Evolutionary conservation across 2,888 invertebrate genomes (phyloP).

Genomic region (Nemurella pictetii): DNA sequence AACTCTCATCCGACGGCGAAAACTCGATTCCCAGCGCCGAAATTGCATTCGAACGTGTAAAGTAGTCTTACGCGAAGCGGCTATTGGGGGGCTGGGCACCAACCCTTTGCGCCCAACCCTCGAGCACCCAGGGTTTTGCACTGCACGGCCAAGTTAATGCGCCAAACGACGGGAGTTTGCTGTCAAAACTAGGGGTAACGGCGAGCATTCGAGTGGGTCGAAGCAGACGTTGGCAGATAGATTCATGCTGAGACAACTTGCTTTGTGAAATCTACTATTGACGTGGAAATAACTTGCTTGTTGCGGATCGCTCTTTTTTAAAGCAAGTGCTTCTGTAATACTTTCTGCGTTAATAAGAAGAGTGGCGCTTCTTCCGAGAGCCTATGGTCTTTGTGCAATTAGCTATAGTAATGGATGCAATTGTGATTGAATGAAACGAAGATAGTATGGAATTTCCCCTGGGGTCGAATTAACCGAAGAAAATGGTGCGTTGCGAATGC

Average conservation of each 20-base stretch:
- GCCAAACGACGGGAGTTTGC: not conserved
- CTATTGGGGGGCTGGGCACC: not conserved
- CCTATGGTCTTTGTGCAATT: too few relatives aligned
- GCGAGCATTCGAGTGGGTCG: not conserved
- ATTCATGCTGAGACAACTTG: not conserved
- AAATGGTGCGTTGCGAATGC: not conserved
- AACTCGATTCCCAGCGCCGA: constrained; percentile 25
- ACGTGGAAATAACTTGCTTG: too few relatives aligned
- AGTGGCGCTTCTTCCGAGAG: too few relatives aligned
- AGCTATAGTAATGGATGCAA: too few relatives aligned
- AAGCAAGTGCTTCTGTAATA: too few relatives aligned
- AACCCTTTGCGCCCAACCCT: not conserved
- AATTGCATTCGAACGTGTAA: constrained; percentile 29
- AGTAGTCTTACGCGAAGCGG: not conserved
- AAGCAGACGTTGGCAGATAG: not conserved
- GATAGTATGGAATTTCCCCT: not conserved
- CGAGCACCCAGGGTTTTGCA: not conserved
- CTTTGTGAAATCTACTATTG: too few relatives aligned
- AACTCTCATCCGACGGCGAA: constrained; percentile 5
- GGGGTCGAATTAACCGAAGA: not conserved
- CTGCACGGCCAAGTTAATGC: not conserved
- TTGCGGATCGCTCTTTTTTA: too few relatives aligned
- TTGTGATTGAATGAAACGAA: not conserved
- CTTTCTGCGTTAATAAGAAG: too few relatives aligned
- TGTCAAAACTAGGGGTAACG: not conserved